Base-by-base conservation (phyloP, 2,888 invertebrate species). In the Sialis lutaria region DNA sequence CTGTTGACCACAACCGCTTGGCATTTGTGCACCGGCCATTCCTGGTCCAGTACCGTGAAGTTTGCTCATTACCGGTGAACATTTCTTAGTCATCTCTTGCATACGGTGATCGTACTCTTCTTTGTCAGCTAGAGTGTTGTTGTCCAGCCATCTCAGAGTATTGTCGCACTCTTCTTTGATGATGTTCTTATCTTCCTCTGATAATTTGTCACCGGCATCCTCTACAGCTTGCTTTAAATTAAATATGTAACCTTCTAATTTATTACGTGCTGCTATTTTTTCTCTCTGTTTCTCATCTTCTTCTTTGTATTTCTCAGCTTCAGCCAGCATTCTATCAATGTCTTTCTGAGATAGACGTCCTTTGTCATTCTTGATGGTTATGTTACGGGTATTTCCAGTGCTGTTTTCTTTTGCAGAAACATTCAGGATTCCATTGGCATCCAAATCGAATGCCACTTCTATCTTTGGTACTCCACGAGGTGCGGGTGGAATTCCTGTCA, bases 361-460 rank as follows among this genome's bases (percentile, higher is more conserved):
- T 57, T 81, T 84, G 67, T 88, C 85, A 65, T 88, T 88, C 60
- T 82, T 82, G 51, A 88, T 89, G 41, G 80, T 81, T 51, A 88
- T 86, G 58, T 80, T 79, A 62, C 79, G 82, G 50, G 74, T 75
- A 52, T 80, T 81, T 5, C 74, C 74, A 0, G 73, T 69, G 55
- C 71, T 68, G 50, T 61, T 66, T 54, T 76, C 75, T 52, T 68
- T 63, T 5, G 68, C 69, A 2, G 68, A 65, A 5, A 74, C 67
- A 53, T 74, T 73, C 41, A 73, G 33, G 54, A 85, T 84, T 42
- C 84, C 84, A 60, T 85, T 83, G 9, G 82, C 82, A 60, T 85
- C 83, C 55, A 84, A 61, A 58, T 84, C 82, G 60, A 84, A 84
- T 34, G 81, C 73, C 1, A 72, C 72, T 48, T 69, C 69, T 42